These are phyloP conservation scores for Antigone vipio DNA, from an alignment of 2,113 vertebrate species.

Conservation along the genomic window DNA sequence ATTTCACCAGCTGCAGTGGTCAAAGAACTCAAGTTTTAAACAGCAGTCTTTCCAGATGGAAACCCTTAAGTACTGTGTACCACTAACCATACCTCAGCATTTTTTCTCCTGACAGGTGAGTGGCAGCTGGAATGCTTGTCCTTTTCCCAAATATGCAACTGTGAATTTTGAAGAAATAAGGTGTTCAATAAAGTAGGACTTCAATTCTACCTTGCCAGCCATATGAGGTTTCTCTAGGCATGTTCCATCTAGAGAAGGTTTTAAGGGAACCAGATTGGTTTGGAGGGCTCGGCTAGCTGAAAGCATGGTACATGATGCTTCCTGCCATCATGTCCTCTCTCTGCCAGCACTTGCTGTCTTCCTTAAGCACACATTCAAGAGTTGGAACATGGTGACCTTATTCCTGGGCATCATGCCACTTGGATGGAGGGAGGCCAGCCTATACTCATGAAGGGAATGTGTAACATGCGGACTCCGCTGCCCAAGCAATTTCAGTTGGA, in stretches of 20 bases:
- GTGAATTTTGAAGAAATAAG: neutral
- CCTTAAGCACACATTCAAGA: neutral
- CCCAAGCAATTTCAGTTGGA: conserved; percentile 44
- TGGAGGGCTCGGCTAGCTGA: neutral
- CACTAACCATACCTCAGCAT: neutral
- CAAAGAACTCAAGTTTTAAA: neutral
- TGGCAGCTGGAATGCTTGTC: neutral
- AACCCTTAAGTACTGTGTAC: neutral
- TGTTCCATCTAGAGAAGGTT: neutral
- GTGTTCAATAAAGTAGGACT: neutral
- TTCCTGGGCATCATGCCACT: conserved; percentile 4
- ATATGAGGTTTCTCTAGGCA: neutral
- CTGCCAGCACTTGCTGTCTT: conserved; percentile 38
- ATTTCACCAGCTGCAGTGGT: neutral
- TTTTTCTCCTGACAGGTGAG: neutral
- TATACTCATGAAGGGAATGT: neutral
- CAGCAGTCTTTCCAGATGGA: neutral
- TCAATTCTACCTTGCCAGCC: neutral
- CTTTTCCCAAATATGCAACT: neutral
- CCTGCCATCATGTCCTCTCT: neutral
- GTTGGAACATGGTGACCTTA: conserved; percentile 20
- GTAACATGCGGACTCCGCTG: neutral
- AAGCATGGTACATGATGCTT: neutral
- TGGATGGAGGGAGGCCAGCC: conserved; percentile 12
- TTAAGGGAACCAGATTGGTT: neutral